Percentiles rank a stretch among this genome's conserved stretches.
phyloP scores from a whole-genome alignment of 2,797 vertebrate species.

The Clarias platycephalus region DNA sequence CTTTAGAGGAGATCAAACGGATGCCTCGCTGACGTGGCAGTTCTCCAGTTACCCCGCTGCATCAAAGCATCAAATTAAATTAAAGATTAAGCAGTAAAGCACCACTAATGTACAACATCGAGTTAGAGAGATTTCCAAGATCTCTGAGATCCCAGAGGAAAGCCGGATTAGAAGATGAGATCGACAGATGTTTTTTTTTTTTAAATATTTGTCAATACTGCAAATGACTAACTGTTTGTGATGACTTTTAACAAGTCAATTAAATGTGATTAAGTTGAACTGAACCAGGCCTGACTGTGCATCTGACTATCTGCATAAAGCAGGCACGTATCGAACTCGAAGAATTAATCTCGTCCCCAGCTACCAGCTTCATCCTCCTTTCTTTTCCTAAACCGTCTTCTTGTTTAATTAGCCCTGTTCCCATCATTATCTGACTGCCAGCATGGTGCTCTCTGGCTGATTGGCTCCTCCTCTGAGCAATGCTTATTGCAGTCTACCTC shows the following conservation, averaged over 20 bases:
- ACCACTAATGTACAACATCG: conserved; percentile 35
- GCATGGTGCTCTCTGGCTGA: conserved; percentile 19
- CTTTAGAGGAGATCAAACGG: conserved; percentile 52
- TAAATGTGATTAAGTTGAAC: conserved; percentile 48
- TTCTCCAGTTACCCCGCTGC: conserved; percentile 36
- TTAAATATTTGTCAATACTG: background rate
- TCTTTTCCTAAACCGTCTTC: conserved; percentile 35
- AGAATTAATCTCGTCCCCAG: conserved; percentile 25
- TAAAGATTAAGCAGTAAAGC: conserved; percentile 52
- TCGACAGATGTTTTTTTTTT: conserved; percentile 8
- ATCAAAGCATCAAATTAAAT: conserved; percentile 51
- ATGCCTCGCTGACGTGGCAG: conserved; percentile 17
- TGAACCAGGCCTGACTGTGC: background rate
- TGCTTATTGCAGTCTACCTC: conserved; percentile 3
- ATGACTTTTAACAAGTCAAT: conserved; percentile 12
- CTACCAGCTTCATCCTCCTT: conserved; percentile 2
- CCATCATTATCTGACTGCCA: conserved; percentile 36
- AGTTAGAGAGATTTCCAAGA: conserved; percentile 23
- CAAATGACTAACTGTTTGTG: background rate
- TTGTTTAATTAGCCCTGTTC: conserved; percentile 49
- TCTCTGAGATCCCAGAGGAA: background rate
- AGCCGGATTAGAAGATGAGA: conserved; percentile 2
- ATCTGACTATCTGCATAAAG: conserved; percentile 14
- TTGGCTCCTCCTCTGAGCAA: conserved; percentile 25
- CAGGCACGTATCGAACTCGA: conserved; percentile 7